Evolutionary conservation across 2,888 invertebrate species (phyloP), one percentile per base, ranked within the genome.

Genomic region (Clanis bilineata): DNA sequence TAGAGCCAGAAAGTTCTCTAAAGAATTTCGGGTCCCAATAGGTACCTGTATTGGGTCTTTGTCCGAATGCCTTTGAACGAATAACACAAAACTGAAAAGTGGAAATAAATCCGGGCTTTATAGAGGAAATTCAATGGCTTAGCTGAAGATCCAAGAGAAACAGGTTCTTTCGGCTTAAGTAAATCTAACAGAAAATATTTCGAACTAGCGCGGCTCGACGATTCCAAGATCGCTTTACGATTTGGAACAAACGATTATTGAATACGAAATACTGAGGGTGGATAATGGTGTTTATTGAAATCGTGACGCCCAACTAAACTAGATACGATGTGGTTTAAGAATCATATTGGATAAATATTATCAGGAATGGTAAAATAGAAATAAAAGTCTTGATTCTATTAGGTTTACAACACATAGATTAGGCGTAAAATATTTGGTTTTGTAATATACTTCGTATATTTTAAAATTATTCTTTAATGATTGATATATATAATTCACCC

Each of bases 81-180:
- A 69, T 70, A 58, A 74, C 73, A 71, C 70, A 69, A 73, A 74
- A 76, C 76, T 80, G 80, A 75, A 80, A 83, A 83, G 80, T 79
- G 76, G 73, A 80, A 78, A 82, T 78, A 82, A 82, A 80, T 79
- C 75, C 76, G 64, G 67, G 71, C 64, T 65, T 70, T 73, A 71
- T 63, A 68, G 64, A 59, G 43, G 36, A 59, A 41, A 61, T 59
- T 59, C 41, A 58, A 45, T 65, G 64, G 65, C 66, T 65, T 59
- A 56, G 55, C 58, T 39, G 58, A 51, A 58, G 32, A 56, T 10
- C 41, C 58, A 38, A 58, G 55, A 15, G 56, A 59, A 62, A 58
- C 61, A 56, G 58, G 45, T 61, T 58, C 45, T 47, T 39, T 59
- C 44, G 43, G 25, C 47, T 62, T 56, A 65, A 64, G 64, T 62